Percentiles rank a stretch among this genome's conserved stretches.
Evolutionary conservation across 2,797 vertebrate species (phyloP).

Genomic region (Hydrolagus colliei): DNA sequence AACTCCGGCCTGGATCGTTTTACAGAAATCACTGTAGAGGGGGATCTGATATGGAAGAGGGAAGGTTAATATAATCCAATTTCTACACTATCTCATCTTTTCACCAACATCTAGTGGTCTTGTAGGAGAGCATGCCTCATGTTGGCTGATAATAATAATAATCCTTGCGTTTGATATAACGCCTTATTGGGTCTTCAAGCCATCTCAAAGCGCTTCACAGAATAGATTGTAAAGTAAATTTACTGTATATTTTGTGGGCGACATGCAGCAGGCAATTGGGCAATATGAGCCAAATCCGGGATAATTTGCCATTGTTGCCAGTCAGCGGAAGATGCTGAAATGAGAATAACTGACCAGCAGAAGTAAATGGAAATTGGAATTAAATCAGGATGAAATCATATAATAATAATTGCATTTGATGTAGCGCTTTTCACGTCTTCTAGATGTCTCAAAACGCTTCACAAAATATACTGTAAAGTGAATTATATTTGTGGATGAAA

Average conservation of each 20-base stretch:
- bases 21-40: slow-evolving; percentile 72
- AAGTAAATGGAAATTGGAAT: not conserved
- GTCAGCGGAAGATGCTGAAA: not conserved
- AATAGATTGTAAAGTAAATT: too few relatives aligned
- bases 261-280: too few relatives aligned
- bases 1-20: slow-evolving; percentile 71
- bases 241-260: too few relatives aligned
- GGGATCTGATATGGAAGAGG: slow-evolving; percentile 65
- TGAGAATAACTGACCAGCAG: not conserved
- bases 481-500: too few relatives aligned
- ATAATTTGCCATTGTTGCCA: not conserved
- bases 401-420: too few relatives aligned
- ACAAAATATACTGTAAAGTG: too few relatives aligned
- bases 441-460: too few relatives aligned
- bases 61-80: not conserved
- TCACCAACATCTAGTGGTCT: not conserved
- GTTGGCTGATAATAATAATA: not conserved
- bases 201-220: too few relatives aligned
- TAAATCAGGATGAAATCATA: not conserved
- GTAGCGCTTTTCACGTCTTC: too few relatives aligned
- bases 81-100: not conserved
- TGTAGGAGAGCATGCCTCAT: not conserved
- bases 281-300: too few relatives aligned
- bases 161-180: too few relatives aligned
- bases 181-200: too few relatives aligned